These are phyloP conservation scores for Tyria jacobaeae DNA, from an alignment of 2,888 invertebrate species.

Conservation along the genomic window DNA sequence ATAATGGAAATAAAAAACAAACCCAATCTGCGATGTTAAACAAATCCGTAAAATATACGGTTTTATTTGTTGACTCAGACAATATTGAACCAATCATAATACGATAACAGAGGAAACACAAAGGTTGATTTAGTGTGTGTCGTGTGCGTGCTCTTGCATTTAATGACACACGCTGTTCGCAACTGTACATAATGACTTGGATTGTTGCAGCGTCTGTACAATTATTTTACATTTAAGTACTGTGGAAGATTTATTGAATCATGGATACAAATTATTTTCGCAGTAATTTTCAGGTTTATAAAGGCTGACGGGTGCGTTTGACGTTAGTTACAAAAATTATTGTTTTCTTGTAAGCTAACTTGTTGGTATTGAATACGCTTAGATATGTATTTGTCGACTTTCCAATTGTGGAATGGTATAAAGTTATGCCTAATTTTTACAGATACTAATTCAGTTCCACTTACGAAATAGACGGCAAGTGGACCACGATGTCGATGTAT, in stretches of 20 bases:
- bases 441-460: too few relatives aligned
- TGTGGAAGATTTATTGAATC: not conserved
- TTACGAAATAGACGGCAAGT: too few relatives aligned
- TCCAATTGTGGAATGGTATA: too few relatives aligned
- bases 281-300: not conserved
- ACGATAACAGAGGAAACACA: not conserved
- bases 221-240: not conserved
- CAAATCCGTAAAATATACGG: not conserved
- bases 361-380: too few relatives aligned
- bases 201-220: not conserved
- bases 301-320: not conserved
- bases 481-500: too few relatives aligned
- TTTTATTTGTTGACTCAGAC: not conserved
- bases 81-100: not conserved
- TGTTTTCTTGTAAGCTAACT: too few relatives aligned
- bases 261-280: not conserved
- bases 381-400: too few relatives aligned
- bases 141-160: slow-evolving; percentile 7
- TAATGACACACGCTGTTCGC: slow-evolving; percentile 6
- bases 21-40: not conserved
- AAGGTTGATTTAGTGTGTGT: slow-evolving; percentile 6
- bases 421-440: too few relatives aligned
- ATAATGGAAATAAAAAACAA: too few relatives aligned
- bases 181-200: not conserved
- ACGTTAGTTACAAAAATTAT: too few relatives aligned